phyloP scores from a whole-genome alignment of 2,888 invertebrate species.

The Apodemia mormo region DNA sequence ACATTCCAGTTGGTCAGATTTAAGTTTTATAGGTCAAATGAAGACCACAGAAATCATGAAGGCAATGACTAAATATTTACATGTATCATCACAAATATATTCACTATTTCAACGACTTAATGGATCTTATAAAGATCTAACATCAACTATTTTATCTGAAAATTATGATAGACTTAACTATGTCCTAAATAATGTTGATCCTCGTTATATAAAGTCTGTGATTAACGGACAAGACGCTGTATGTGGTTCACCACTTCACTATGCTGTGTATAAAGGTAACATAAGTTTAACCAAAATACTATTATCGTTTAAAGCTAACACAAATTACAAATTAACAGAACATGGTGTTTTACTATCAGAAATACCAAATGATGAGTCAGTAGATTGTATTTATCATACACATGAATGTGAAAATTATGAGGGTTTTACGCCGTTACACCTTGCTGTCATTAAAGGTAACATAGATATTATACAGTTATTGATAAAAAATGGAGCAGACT shows the following conservation, averaged over 20 bases:
- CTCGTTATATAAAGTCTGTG: slow-evolving; percentile 12
- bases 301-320: not conserved
- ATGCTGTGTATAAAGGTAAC: slow-evolving; percentile 15
- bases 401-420: not conserved
- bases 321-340: slow-evolving; percentile 13
- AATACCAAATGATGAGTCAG: not conserved
- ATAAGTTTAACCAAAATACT: not conserved
- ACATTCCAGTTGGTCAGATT: not conserved
- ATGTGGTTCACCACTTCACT: slow-evolving; percentile 18
- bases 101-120: slow-evolving; percentile 2
- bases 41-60: not conserved
- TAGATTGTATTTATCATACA: not conserved
- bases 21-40: slow-evolving; percentile 17
- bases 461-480: not conserved
- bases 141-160: slow-evolving; percentile 4
- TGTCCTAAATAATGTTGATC: slow-evolving; percentile 16
- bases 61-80: slow-evolving; percentile 14
- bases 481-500: not conserved
- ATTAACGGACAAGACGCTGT: slow-evolving; percentile 19
- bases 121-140: slow-evolving; percentile 2
- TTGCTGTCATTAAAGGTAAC: not conserved
- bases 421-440: not conserved
- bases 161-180: not conserved
- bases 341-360: not conserved
- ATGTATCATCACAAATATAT: slow-evolving; percentile 17